Evolutionary conservation across 2,888 invertebrate genomes (phyloP).

Genomic region (Dorcus hopei): DNA sequence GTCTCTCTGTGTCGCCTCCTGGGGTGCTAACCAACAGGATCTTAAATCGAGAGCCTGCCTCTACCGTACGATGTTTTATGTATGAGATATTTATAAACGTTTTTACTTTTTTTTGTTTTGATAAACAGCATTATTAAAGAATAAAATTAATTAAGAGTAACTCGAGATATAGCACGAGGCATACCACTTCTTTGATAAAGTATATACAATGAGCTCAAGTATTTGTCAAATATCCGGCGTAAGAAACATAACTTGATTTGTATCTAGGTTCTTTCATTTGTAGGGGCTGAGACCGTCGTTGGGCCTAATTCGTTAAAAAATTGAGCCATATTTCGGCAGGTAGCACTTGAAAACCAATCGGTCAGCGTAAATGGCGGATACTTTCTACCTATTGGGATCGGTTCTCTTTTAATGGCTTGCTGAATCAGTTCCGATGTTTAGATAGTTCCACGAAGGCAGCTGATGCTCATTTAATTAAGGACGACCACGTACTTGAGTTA

Average conservation of each 20-base stretch:
- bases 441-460: not conserved
- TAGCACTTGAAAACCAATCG: slow-evolving; percentile 21
- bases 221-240: too few relatives aligned
- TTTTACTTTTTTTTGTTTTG: not conserved
- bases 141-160: too few relatives aligned
- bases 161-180: too few relatives aligned
- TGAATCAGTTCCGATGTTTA: not conserved
- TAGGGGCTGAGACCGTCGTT: not conserved
- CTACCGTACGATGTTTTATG: slow-evolving; percentile 25
- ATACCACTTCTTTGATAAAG: too few relatives aligned
- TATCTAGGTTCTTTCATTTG: too few relatives aligned
- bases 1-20: slow-evolving; percentile 47
- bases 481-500: too few relatives aligned
- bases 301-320: slow-evolving; percentile 18
- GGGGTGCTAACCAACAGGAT: slow-evolving; percentile 36
- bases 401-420: slow-evolving; percentile 9
- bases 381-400: slow-evolving; percentile 13
- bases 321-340: slow-evolving; percentile 19
- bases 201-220: too few relatives aligned
- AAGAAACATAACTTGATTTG: too few relatives aligned
- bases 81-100: slow-evolving; percentile 15
- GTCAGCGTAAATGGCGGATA: slow-evolving; percentile 19
- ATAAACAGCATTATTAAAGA: slow-evolving; percentile 1
- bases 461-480: not conserved
- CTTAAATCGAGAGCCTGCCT: slow-evolving; percentile 20